Evolutionary conservation across 2,113 vertebrate genomes (phyloP).

Genomic region (Vimba vimba): DNA sequence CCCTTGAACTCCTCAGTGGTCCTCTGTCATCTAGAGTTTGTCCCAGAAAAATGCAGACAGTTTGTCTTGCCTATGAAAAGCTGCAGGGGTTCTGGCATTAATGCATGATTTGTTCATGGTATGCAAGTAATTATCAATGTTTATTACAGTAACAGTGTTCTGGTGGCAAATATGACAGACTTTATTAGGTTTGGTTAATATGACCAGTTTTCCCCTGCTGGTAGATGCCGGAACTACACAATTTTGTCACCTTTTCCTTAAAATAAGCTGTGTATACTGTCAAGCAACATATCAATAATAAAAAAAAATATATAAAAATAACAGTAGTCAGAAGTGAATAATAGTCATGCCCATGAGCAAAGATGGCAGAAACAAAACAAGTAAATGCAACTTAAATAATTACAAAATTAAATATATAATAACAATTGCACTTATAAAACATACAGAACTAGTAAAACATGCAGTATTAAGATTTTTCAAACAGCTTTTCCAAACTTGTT

Average conservation of each 20-base stretch:
- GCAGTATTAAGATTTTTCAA: neutral
- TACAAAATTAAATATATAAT: neutral
- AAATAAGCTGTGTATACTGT: no score
- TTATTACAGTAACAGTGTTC: neutral
- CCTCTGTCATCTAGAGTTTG: conserved; percentile 50
- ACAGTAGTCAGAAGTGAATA: no score
- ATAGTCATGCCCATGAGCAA: no score
- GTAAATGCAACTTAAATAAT: neutral
- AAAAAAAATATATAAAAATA: no score
- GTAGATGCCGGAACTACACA: neutral
- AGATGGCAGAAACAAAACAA: neutral
- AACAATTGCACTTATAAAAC: no score
- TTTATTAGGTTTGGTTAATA: neutral
- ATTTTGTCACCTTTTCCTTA: neutral
- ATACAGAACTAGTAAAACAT: neutral
- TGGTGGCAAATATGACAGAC: neutral
- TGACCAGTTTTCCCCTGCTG: neutral
- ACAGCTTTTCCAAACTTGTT: neutral
- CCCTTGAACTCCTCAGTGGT: conserved; percentile 44
- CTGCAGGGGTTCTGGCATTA: neutral
- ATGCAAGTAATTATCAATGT: neutral
- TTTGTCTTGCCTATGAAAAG: neutral
- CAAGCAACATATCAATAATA: no score
- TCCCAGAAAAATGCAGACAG: conserved; percentile 44
- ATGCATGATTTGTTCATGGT: neutral